Evolutionary conservation across 2,888 invertebrate genomes (phyloP), one percentile per base, ranked within the genome.

Genomic region (Leptopterna dolabrata): DNA sequence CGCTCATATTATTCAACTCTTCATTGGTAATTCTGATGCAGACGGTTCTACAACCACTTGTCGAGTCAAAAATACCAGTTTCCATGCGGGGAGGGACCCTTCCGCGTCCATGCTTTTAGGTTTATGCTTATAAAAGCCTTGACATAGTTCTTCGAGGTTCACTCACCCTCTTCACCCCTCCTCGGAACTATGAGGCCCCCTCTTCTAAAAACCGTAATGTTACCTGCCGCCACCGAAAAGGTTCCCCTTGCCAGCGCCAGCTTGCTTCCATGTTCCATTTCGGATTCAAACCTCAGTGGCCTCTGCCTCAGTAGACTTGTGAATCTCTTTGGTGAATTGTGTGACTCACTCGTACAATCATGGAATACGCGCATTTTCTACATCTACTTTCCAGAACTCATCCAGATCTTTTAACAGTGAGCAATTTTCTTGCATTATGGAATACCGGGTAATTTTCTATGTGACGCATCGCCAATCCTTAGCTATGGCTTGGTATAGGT

Each of bases 121-220:
- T 24, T 63, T 24, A 63, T 63, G 24, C 63, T 16, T 63, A 11
- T 24, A 63, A 63, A 63, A 63, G 24, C 63, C 63, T 63, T 63
- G 63, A 63, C 63, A 63, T 63, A 63, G 24, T 63, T 63, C 63
- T 63, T 24, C 63, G 24, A 63, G 24, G 63, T 63, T 63, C 63
- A 63, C 63, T 63, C 63, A 63, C 63, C 63, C 63, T 63, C 16
- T 16, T 24, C 19, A 24, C 63, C 63, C 63, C 63, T 63, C 24
- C 63, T 63, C 55, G 9, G 63, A 63, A 36, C 36, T 36, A 36
- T 7, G 13, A 24, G 63, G 36, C 19, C 24, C 63, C 63, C 63
- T 24, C 63, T 63, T 63, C 63, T 24, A 63, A 63, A 47, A 63
- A 63, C 63, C 63, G 63, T 63, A 63, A 63, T 63, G 63, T 63